These are phyloP conservation scores for Subanguina moxae DNA, from an alignment of 1,140 invertebrate species.

Conservation along the genomic window DNA sequence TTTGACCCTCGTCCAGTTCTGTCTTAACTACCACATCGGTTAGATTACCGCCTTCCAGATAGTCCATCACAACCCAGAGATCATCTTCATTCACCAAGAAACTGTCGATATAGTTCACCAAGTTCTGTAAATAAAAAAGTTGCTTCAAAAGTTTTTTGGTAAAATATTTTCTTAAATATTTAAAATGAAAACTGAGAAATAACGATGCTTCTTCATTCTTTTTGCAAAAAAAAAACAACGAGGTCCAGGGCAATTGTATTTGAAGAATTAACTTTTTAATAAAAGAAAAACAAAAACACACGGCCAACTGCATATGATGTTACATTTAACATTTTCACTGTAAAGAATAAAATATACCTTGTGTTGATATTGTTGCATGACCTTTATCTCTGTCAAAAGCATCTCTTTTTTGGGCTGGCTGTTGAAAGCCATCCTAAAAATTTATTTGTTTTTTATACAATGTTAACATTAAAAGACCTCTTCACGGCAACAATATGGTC, in stretches of 20 bases:
- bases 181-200: no score
- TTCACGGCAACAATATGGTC: constrained; percentile 63
- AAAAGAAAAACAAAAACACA: no score
- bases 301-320: no score
- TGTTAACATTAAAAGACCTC: constrained; percentile 12
- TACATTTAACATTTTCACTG: no score
- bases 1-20: constrained; percentile 63
- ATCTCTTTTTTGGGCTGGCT: constrained; percentile 65
- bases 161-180: no score
- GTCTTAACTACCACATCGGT: constrained; percentile 66
- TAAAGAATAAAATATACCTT: constrained; percentile 32
- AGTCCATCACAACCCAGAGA: constrained; percentile 66
- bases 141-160: constrained; percentile 30
- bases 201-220: no score
- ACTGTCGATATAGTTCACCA: constrained; percentile 63
- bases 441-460: background rate
- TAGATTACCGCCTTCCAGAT: constrained; percentile 64
- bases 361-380: constrained; percentile 58
- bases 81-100: constrained; percentile 60
- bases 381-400: constrained; percentile 64
- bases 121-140: constrained; percentile 61
- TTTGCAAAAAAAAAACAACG: no score
- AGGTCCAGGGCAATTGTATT: no score
- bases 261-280: no score
- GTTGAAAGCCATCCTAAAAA: constrained; percentile 61